Conservation (phyloP, 2,888 invertebrate species). For the Diarsia brunnea region DNA sequence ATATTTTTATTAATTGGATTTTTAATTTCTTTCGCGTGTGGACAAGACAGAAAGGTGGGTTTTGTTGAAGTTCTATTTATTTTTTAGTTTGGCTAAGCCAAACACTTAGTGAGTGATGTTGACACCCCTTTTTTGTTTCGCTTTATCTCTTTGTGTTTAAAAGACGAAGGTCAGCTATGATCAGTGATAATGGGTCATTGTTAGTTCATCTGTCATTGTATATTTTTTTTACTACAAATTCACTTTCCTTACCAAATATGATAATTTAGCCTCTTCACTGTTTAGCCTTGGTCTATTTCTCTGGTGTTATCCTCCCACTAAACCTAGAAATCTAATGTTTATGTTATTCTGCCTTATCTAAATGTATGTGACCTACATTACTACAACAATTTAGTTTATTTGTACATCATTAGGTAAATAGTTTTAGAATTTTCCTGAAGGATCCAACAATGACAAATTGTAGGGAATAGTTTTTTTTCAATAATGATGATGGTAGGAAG, state of each 20-base stretch:
- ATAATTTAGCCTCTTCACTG: background rate
- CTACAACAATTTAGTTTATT: conserved; percentile 23
- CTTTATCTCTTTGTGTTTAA: conserved; percentile 48
- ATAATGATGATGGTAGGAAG: background rate
- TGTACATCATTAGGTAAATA: background rate
- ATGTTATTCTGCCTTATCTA: conserved; percentile 35
- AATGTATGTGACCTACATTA: conserved; percentile 42
- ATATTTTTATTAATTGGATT: conserved; percentile 77
- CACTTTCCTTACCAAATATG: background rate
- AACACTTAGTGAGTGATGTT: background rate
- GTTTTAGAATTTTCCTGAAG: conserved; percentile 6
- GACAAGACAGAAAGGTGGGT: conserved; percentile 84
- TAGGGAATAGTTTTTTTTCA: background rate
- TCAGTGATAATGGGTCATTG: conserved; percentile 9
- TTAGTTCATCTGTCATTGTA: background rate
- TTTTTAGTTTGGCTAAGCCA: background rate
- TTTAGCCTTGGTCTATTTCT: conserved; percentile 32
- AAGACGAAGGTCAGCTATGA: conserved; percentile 52
- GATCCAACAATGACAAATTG: background rate
- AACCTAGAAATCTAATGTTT: conserved; percentile 29
- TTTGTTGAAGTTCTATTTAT: conserved; percentile 22
- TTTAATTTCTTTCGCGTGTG: conserved; percentile 73
- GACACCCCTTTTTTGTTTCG: conserved; percentile 52
- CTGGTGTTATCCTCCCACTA: conserved; percentile 46
- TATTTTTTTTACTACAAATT: background rate